Percentiles rank a stretch among this genome's conserved stretches.
These are phyloP conservation scores for Phymorhynchus buccinoides DNA, from an alignment of 1,140 invertebrate species.

Conservation along the genomic window DNA sequence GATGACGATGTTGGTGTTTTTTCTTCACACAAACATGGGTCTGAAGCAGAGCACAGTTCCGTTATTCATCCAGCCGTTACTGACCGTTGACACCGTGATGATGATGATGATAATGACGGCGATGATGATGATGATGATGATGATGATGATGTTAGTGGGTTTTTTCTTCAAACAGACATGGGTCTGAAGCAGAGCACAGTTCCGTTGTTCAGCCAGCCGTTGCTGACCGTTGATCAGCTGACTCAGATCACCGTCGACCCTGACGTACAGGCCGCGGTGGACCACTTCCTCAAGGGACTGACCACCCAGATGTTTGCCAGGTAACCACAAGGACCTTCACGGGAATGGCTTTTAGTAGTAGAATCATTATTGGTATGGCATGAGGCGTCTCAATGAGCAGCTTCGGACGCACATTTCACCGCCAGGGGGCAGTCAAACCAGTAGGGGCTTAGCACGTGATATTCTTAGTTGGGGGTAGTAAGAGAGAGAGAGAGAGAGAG, in stretches of 20 bases:
- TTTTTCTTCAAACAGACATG: not conserved
- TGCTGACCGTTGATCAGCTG: constrained; percentile 48
- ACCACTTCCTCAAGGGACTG: constrained; percentile 46
- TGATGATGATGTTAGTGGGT: not conserved
- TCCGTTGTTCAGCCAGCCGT: constrained; percentile 23
- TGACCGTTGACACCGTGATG: no score
- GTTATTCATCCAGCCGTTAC: constrained; percentile 24
- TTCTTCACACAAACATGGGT: not conserved
- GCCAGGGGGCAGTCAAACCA: no score
- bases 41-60: not conserved
- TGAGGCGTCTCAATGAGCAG: no score
- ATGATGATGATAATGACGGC: not conserved
- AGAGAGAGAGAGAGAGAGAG: no score
- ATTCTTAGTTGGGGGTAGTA: no score
- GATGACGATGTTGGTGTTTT: not conserved
- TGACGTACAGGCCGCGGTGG: constrained; percentile 51
- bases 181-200: not conserved
- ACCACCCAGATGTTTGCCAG: constrained; percentile 32
- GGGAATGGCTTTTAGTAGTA: no score
- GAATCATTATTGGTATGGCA: no score
- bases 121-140: not conserved
- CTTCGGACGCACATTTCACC: no score
- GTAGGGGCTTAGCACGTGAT: no score
- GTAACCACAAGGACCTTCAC: no score
- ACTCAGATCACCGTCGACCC: constrained; percentile 45